Evolutionary conservation across 1,140 invertebrate genomes (phyloP).

Genomic region (Neotoxoptera formosana): DNA sequence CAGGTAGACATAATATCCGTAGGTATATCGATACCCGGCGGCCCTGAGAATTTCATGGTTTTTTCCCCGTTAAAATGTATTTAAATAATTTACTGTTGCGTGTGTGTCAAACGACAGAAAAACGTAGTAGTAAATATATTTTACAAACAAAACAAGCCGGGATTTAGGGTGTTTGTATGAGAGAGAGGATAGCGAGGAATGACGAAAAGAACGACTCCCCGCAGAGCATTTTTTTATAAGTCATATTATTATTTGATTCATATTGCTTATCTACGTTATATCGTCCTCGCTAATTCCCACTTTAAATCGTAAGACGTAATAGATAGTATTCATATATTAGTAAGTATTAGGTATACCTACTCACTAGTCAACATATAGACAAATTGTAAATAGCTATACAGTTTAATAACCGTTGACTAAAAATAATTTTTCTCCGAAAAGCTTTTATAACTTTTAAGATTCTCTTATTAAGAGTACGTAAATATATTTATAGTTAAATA

Average conservation of each 20-base stretch:
- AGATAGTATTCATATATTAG: neutral
- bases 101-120: neutral
- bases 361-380: neutral
- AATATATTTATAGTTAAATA: neutral
- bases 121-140: neutral
- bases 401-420: neutral
- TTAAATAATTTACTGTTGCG: neutral
- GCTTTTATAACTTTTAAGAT: neutral
- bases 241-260: neutral
- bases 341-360: neutral
- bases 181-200: neutral
- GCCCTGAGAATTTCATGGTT: neutral
- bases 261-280: neutral
- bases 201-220: neutral
- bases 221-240: neutral
- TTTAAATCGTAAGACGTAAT: neutral
- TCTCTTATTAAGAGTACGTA: neutral
- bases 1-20: neutral
- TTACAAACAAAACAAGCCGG: neutral
- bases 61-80: neutral
- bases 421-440: neutral
- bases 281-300: neutral
- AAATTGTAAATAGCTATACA: neutral
- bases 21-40: neutral
- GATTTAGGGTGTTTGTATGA: neutral